Evolutionary conservation across 2,797 vertebrate genomes (phyloP).

Genomic region (Gadopsis bispinosus): DNA sequence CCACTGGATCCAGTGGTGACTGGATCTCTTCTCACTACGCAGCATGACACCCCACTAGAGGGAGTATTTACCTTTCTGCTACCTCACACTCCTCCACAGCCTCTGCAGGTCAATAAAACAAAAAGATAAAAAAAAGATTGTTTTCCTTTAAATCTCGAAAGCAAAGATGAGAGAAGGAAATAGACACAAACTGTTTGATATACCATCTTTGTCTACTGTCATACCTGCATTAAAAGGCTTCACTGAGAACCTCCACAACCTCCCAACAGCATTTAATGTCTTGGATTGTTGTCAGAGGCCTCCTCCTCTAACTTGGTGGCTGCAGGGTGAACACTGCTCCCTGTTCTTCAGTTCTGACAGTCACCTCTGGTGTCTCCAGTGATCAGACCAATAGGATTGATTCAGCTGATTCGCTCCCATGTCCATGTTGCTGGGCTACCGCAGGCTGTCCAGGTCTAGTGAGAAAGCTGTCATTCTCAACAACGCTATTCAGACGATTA

Average conservation of each 20-base stretch:
- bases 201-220: not conserved
- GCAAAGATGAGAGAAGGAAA: conserved; percentile 7
- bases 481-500: not conserved
- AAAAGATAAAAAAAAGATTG: too few relatives aligned
- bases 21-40: conserved; percentile 14
- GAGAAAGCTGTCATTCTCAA: conserved; percentile 7
- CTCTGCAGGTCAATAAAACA: conserved; percentile 18
- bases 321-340: conserved; percentile 2
- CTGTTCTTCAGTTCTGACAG: conserved; percentile 28
- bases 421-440: conserved; percentile 1
- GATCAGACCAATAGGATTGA: conserved; percentile 31
- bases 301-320: conserved; percentile 1
- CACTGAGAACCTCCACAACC: not conserved
- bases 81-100: not conserved
- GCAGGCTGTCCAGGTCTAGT: conserved; percentile 11
- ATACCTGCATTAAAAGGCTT: conserved; percentile 12
- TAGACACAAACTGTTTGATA: conserved; percentile 3
- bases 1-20: conserved; percentile 9
- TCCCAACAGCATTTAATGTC: not conserved
- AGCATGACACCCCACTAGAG: conserved; percentile 45
- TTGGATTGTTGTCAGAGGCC: conserved; percentile 10
- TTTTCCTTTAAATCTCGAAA: conserved; percentile 7
- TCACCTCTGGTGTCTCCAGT: conserved; percentile 21
- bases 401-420: conserved; percentile 23
- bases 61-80: conserved; percentile 41